A percentile compares a stretch with the other conserved stretches of the same genome.
phyloP scores from a whole-genome alignment of 2,888 invertebrate genomes.

The Liopterus haemorrhoidalis region DNA sequence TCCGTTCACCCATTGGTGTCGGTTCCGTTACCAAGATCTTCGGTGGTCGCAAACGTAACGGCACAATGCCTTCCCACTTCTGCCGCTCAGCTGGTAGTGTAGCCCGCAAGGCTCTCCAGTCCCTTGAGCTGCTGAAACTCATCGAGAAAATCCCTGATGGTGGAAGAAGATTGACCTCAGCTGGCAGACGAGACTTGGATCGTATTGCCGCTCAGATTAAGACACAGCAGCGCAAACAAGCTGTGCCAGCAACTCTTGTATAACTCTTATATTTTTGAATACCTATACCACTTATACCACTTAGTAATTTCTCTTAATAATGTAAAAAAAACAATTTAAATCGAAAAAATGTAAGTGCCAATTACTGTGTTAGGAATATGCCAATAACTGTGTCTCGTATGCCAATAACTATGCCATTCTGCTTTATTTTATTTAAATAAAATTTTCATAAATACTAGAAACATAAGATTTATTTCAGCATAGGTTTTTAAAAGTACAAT shows the following conservation, averaged over 20 bases:
- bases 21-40: slow-evolving; percentile 95
- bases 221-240: slow-evolving; percentile 46
- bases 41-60: slow-evolving; percentile 93
- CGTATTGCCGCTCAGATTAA: slow-evolving; percentile 95
- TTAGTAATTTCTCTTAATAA: too few relatives aligned
- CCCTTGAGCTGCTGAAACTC: slow-evolving; percentile 83
- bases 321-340: too few relatives aligned
- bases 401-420: too few relatives aligned
- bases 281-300: too few relatives aligned
- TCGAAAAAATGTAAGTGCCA: too few relatives aligned
- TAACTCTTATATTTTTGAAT: too few relatives aligned
- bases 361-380: too few relatives aligned
- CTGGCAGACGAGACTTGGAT: slow-evolving; percentile 94
- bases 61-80: slow-evolving; percentile 93
- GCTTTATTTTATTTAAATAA: too few relatives aligned
- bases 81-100: slow-evolving; percentile 85
- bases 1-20: slow-evolving; percentile 91
- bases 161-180: slow-evolving; percentile 80
- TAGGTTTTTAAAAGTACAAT: too few relatives aligned
- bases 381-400: too few relatives aligned
- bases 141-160: slow-evolving; percentile 89
- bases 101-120: slow-evolving; percentile 88
- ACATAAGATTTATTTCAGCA: too few relatives aligned
- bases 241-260: slow-evolving; percentile 36
- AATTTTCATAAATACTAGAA: too few relatives aligned